Base-by-base conservation (phyloP, 1,140 invertebrate species). In the Parapsyche elsis region DNA sequence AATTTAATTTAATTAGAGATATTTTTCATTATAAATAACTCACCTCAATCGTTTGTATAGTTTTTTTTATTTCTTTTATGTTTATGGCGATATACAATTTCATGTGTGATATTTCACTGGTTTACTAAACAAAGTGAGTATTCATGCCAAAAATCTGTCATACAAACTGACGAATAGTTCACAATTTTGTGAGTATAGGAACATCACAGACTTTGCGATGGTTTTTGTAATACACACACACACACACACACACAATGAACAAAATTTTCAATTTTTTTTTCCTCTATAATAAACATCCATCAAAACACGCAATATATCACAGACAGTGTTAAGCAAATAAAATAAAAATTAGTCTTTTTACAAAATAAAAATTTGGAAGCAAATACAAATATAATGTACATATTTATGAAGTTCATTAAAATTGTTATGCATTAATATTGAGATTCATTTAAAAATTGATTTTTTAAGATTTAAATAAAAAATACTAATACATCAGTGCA, bases 301-400 rank as follows among this genome's bases (percentile, higher is more conserved):
- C 70, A 59, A 77, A 77, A 83, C 64, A 67, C 16, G 24, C 26
- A 78, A 80, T 76, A 83, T 83, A 83, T 83, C 81, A 83, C 81
- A 83, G 81, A 79, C 74, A 80, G 73, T 73, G 76, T 83, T 83
- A n/a, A 83, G 79, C 76, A 57, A 83, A 80, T 76, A 76, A 76
- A 57, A 76, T 76, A 76, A 38, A 38, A 38, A 38, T 38, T 38
- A 38, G 30, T 38, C 7, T 38, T 38, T 7, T 4, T 4, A 38
- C 1, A 38, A 38, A 38, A 38, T 4, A 38, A 38, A 38, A 38
- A 38, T 4, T 4, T 38, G 7, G 30, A 38, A 38, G 30, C 30
- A 38, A 38, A 38, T 38, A 38, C 7, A n/a, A n/a, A n/a, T 38
- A 38, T 38, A 38, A n/a, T 7, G 7, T 38, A 38, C 30, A 38